Evolutionary conservation across 2,797 vertebrate species (phyloP).

Genomic region (Sebastes iracundus): DNA sequence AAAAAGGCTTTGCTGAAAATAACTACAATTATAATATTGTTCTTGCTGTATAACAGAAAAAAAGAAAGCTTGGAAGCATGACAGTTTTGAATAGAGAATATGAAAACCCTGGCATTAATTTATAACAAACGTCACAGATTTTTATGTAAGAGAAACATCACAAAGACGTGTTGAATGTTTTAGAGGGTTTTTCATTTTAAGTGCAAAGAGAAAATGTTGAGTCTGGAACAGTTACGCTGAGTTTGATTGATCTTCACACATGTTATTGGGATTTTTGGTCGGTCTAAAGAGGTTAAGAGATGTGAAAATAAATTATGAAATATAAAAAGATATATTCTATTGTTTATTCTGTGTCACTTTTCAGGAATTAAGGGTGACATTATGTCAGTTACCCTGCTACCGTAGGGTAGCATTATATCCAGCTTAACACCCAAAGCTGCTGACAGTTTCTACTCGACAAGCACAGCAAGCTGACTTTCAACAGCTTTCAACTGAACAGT

Average conservation of each 20-base stretch:
- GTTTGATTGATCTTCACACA: background rate
- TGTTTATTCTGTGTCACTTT: background rate
- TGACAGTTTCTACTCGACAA: constrained; percentile 15
- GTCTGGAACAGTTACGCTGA: background rate
- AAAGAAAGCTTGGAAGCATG: background rate
- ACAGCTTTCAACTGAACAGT: constrained; percentile 18
- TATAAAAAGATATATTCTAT: too few species aligned
- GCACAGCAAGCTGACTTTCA: background rate
- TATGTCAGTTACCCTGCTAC: background rate
- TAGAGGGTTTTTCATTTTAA: background rate
- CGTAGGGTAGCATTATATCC: background rate
- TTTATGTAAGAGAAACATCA: background rate
- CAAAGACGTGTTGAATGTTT: background rate
- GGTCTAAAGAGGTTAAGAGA: background rate
- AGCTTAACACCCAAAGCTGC: background rate
- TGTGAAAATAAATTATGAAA: background rate
- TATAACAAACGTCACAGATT: background rate
- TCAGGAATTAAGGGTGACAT: background rate
- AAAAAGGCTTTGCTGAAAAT: background rate
- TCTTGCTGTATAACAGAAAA: background rate
- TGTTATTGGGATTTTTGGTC: background rate
- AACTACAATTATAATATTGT: background rate
- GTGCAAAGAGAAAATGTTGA: background rate
- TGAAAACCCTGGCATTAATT: background rate
- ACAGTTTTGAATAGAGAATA: background rate